Conservation (phyloP, 2,888 invertebrate species). For the Lordiphosa fenestrarum region DNA sequence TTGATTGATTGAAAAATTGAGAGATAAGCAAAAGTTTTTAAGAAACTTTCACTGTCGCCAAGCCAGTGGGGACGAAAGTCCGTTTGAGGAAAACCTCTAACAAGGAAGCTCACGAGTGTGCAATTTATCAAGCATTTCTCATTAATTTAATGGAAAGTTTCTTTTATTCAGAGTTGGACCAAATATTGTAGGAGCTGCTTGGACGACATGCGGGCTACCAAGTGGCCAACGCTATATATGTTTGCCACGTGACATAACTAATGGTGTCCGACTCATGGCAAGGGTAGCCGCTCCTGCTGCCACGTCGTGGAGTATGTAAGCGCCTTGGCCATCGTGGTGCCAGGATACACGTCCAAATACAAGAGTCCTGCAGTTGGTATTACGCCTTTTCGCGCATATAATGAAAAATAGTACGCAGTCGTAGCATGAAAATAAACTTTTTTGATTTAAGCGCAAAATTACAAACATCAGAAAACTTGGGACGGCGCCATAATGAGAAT, state of each 20-base stretch:
- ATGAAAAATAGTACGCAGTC: constrained; percentile 48
- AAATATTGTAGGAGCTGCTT: constrained; percentile 30
- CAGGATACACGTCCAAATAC: constrained; percentile 23
- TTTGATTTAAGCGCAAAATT: constrained; percentile 55
- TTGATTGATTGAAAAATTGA: no score
- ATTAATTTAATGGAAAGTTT: background rate
- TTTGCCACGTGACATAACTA: constrained; percentile 62
- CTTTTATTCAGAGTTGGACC: constrained; percentile 19
- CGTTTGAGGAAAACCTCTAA: no score
- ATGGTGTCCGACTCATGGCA: constrained; percentile 45
- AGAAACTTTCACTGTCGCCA: no score
- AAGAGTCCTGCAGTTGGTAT: constrained; percentile 25
- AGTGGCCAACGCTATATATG: constrained; percentile 33
- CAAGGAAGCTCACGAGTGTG: no score
- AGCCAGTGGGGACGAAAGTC: no score
- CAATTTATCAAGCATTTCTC: no score
- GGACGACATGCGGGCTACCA: constrained; percentile 47
- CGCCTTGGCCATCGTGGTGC: constrained; percentile 34
- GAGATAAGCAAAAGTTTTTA: no score
- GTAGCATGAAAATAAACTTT: constrained; percentile 32
- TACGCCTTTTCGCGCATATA: constrained; percentile 46
- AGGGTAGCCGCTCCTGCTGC: constrained; percentile 39
- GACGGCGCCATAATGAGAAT: constrained; percentile 40
- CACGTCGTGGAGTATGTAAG: constrained; percentile 52
- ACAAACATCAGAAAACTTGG: constrained; percentile 38